Percentiles rank a stretch among this genome's conserved stretches.
Conservation (phyloP, 2,113 vertebrate species). For the Mustelus asterias region DNA sequence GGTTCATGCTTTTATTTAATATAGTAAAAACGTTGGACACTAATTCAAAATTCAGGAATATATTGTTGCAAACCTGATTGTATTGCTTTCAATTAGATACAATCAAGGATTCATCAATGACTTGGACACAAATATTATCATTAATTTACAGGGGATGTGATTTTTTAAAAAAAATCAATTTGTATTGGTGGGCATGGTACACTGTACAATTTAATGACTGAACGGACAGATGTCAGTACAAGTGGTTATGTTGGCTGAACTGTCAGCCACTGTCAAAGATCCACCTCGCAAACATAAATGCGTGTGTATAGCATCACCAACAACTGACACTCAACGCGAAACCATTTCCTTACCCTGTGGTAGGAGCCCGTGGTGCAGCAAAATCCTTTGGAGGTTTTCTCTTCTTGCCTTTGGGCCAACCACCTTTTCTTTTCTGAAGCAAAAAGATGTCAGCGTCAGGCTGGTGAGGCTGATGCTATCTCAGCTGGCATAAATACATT, state of each 20-base stretch:
- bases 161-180: neutral
- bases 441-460: neutral
- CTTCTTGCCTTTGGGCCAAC: constrained; percentile 47
- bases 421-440: constrained; percentile 45
- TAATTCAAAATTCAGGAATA: neutral
- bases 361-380: constrained; percentile 39
- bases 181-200: neutral
- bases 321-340: constrained; percentile 18
- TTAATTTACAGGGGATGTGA: neutral
- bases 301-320: neutral
- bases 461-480: neutral
- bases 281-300: neutral
- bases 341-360: constrained; percentile 41
- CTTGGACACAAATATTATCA: neutral
- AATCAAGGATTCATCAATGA: neutral
- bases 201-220: neutral
- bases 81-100: neutral
- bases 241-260: neutral
- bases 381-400: constrained; percentile 44
- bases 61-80: neutral
- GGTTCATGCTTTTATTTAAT: neutral
- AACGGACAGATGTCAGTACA: neutral
- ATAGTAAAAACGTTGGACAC: neutral
- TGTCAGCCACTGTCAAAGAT: neutral
- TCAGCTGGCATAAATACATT: neutral